Conservation (phyloP, 2,888 invertebrate genomes). For the Nycteola revayana region DNA sequence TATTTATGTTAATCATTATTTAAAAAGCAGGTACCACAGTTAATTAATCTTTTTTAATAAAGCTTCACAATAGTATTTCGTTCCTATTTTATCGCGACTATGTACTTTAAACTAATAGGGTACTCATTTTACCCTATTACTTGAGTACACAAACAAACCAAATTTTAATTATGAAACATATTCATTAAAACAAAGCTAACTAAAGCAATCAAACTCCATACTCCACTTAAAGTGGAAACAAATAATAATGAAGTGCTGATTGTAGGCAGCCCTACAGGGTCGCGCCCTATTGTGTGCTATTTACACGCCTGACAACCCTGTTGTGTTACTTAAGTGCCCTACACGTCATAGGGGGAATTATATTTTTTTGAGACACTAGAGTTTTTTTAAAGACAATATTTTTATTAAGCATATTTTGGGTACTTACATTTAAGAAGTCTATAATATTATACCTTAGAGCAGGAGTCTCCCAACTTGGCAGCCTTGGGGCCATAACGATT, state of each 20-base stretch:
- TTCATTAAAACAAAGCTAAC: background rate
- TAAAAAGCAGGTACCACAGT: no score
- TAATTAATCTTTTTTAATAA: no score
- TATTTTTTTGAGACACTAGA: conserved; percentile 43
- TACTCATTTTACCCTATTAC: no score
- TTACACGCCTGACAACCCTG: conserved; percentile 54
- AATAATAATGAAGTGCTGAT: conserved; percentile 42
- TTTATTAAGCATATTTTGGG: no score
- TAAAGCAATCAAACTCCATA: conserved; percentile 8
- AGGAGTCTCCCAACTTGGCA: no score
- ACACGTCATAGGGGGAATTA: conserved; percentile 41
- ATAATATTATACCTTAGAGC: no score
- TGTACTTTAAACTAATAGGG: no score
- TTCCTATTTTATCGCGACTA: no score
- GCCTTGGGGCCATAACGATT: no score
- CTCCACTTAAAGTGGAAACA: conserved; percentile 28
- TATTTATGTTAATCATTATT: no score
- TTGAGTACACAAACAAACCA: background rate
- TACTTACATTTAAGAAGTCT: no score
- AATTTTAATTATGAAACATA: conserved; percentile 1
- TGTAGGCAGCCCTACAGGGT: conserved; percentile 34
- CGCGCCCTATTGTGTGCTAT: conserved; percentile 46
- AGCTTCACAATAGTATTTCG: no score
- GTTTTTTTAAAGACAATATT: conserved; percentile 11
- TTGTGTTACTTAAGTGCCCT: conserved; percentile 54